Evolutionary conservation across 1,140 invertebrate genomes (phyloP).

Genomic region (Antheraea mylitta): DNA sequence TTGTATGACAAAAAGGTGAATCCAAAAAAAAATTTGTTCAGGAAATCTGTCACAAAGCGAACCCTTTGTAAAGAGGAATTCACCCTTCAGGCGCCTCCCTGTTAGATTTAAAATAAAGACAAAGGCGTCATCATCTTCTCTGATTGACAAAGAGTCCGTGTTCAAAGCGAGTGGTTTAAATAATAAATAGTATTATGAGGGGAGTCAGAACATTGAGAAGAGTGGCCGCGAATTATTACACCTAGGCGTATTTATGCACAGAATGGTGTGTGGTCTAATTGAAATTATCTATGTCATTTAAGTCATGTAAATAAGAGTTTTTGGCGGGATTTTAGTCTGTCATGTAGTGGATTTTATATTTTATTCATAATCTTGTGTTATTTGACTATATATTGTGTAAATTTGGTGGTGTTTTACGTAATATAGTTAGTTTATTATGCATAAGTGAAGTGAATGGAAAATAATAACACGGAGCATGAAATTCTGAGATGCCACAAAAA

Average conservation of each 20-base stretch:
- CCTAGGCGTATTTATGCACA: background rate
- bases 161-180: background rate
- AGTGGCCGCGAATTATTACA: background rate
- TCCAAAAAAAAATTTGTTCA: background rate
- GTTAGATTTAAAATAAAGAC: constrained; percentile 5
- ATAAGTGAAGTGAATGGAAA: no score
- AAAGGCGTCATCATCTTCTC: background rate
- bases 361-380: no score
- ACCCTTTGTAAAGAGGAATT: background rate
- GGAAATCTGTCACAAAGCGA: constrained; percentile 2
- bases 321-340: no score
- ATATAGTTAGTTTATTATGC: no score
- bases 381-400: no score
- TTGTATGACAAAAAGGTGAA: background rate
- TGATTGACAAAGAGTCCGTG: constrained; percentile 1
- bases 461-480: no score
- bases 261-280: background rate
- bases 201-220: background rate
- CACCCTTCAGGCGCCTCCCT: background rate
- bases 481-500: no score
- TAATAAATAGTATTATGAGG: constrained; percentile 5
- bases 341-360: no score
- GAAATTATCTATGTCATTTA: background rate
- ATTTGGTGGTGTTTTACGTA: no score
- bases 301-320: no score